Evolutionary conservation across 2,888 invertebrate species (phyloP), one percentile per base, ranked within the genome.

Genomic region (Liopterus haemorrhoidalis): DNA sequence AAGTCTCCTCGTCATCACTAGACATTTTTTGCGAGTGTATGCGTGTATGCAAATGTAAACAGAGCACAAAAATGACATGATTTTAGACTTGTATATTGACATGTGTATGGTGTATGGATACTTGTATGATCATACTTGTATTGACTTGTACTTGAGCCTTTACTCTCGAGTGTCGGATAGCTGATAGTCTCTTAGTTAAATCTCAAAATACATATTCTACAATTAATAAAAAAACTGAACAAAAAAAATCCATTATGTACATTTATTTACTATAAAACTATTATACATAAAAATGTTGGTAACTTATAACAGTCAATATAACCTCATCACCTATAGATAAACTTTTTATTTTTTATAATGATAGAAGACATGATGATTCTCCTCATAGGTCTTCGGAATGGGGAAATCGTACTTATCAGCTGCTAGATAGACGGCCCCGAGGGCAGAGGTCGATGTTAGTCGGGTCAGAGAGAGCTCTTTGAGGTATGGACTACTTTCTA

Each of bases 401-500:
- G 72, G 64, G 56, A 76, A 76, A 40, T 76, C 64, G 0, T 83
- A 69, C 48, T 76, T 75, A 58, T 84, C 83, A 0, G 90, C 86
- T 0, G 85, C 93, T 22, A 92, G 69, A 69, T 86, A 87, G 0
- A 86, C 86, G 0, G 94, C 91, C 0, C 95, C 95, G 53, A 87
- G 70, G 0, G 92, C 92, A 51, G 85, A 81, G 1, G 83, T 79
- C 1, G 82, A 82, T 9, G 78, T 82, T 11, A 93, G 72, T 12
- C 73, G 73, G 9, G 89, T 70, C 6, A 94, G 68, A 3, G 75
- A 73, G 14, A 85, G 60, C 57, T 79, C 74, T 4, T 69, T 59
- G 2, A 81, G 55, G 5, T 70, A 65, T 36, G 67, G 56, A 25
- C 70, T 65, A 5, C 65, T 56, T 4, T 69, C 59, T 3, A 86